Evolutionary conservation across 2,888 invertebrate genomes (phyloP).

Genomic region (Oligia strigilis): DNA sequence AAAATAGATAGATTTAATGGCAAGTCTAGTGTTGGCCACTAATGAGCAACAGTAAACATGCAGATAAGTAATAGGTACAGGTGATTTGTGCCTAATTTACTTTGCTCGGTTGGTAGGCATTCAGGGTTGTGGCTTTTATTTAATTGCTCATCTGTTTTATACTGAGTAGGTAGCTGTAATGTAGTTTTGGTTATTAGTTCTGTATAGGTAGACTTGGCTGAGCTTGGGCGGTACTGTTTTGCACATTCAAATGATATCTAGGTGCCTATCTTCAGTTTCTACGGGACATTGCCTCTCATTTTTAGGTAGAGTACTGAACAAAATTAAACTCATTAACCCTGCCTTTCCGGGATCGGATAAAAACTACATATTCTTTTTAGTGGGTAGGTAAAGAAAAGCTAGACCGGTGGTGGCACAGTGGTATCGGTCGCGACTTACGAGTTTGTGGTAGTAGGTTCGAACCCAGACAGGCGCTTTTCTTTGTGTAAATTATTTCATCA

Average conservation of each 20-base stretch:
- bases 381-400: neutral
- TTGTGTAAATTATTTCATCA: too few species aligned
- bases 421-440: too few species aligned
- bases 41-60: conserved; percentile 40
- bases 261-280: neutral
- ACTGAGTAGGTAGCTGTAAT: conserved; percentile 29
- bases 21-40: conserved; percentile 28
- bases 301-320: neutral
- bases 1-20: neutral
- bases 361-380: neutral
- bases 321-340: neutral
- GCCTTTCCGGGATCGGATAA: neutral
- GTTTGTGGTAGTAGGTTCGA: too few species aligned
- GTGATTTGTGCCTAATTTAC: conserved; percentile 53
- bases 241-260: neutral
- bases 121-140: conserved; percentile 49
- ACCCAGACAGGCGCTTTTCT: too few species aligned
- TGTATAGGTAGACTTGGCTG: neutral
- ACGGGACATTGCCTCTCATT: neutral
- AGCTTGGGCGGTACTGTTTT: neutral
- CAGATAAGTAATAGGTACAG: conserved; percentile 19
- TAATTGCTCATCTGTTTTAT: conserved; percentile 52
- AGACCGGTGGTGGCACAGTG: too few species aligned
- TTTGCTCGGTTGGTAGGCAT: conserved; percentile 16
- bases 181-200: conserved; percentile 27